Base-by-base conservation (phyloP, 2,888 invertebrate species). In the Volucella zonaria region DNA sequence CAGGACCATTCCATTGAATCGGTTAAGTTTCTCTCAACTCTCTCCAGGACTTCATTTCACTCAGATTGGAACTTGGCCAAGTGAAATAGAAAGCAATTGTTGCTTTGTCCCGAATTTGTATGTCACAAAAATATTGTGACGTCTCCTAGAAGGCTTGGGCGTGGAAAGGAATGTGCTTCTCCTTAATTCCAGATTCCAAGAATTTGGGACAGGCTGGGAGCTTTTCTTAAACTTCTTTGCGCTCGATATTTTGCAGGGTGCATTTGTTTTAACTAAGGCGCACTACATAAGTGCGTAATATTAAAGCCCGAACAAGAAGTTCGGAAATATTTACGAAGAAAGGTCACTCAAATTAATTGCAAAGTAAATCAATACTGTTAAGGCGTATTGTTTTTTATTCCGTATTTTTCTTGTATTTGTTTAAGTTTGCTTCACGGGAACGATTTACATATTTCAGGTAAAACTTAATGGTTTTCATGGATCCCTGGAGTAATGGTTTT, bases 1-100 rank as follows among this genome's bases (percentile, higher is more conserved):
- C 83, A 85, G 18, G 76, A 73, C 49, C 42, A 12, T 76, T 76
- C 76, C 71, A 54, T 56, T 62, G 66, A 85, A 85, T 45, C 83
- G 83, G 70, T 85, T 80, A 40, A 67, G 40, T 51, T 52, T 23
- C 56, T 76, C 67, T 67, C 42, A 14, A 51, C 47, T 23, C 56
- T 76, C 62, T 67, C 42, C 18, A 10, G 11, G 56, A 47, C 8
- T 9, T 15, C 6, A 12, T 14, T 11, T 42, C 14, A 18, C 78
- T 68, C 73, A 45, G 45, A 62, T 56, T 75, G 62, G 75, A 80
- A 71, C 64, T 79, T 59, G 70, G 66, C 66, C 79, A 79, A 83
- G 70, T 79, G 79, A 83, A 83, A 79, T 79, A 68, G 70, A 81
- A 85, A 85, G 83, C 83, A 85, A 80, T 85, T 85, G 83, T 85